phyloP scores from a whole-genome alignment of 2,113 vertebrate species.

The Myotis lucifugus region DNA sequence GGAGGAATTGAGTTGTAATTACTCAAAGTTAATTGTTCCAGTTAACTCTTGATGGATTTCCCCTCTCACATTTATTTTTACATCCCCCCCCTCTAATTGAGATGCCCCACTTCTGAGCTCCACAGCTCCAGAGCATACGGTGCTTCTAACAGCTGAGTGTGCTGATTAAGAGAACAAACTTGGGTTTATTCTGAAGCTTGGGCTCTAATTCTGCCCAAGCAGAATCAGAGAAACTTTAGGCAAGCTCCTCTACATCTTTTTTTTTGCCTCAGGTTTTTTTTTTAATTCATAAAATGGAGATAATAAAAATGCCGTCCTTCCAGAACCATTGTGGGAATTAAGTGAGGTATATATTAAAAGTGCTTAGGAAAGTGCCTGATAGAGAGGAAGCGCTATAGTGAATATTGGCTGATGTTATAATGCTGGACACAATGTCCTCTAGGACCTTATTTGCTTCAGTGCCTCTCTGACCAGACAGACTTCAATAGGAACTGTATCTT shows the following conservation, averaged over 20 bases:
- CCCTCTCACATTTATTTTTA: not conserved
- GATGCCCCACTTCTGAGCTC: not conserved
- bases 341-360: not conserved
- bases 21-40: not conserved
- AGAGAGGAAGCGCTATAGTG: not conserved
- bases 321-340: not conserved
- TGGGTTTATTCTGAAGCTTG: too few species aligned
- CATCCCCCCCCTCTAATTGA: not conserved
- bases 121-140: not conserved
- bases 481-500: not conserved
- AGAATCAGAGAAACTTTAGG: not conserved
- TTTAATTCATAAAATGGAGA: not conserved
- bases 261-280: not conserved
- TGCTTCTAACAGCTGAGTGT: not conserved
- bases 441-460: not conserved
- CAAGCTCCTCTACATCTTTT: not conserved
- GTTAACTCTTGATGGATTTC: not conserved
- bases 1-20: not conserved
- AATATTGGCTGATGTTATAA: not conserved
- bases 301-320: not conserved
- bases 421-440: not conserved
- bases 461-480: not conserved
- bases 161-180: not conserved
- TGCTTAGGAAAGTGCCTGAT: not conserved
- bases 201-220: not conserved